Evolutionary conservation across 2,888 invertebrate genomes (phyloP), one percentile per base, ranked within the genome.

Genomic region (Netelia inedita): DNA sequence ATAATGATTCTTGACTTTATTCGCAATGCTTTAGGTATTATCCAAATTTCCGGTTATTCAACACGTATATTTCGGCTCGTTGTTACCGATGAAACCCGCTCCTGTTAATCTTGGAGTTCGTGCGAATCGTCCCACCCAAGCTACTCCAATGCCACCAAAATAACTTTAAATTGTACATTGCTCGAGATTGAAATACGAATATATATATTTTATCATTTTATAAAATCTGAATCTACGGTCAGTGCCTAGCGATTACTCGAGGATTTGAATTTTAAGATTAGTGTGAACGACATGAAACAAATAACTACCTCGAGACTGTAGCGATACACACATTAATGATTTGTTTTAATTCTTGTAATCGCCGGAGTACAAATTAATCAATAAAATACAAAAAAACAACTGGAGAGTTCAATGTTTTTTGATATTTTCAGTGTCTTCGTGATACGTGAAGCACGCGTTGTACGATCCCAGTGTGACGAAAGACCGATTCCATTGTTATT

Each of bases 41-140:
- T 95, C 96, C 0, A 99, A 99, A 94, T 99, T 98, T 93, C 99
- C 99, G 2, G 98, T 99, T 0, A 96, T 99, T 65, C 99, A 99
- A 93, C 99, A 99, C 94, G 96, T 98, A 61, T 94, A 98, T 69
- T 99, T 99, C 94, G 99, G 99, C 14, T 97, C 97, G 0, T 94
- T 99, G 23, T 95, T 99, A 88, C 96, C 97, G 0, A 96, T 98
- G 82, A 95, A 96, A 85, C 93, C 95, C 6, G 93, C 92, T 19
- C 87, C 90, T 10, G 85, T 19, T 72, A 86, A 86, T 66, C 85
- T 89, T 1, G 86, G 79, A 21, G 57, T 80, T 5, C 88, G 83
- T 74, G 84, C 73, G 65, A 21, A 72, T 46, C 79, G 81, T 19
- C 80, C 85, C 6, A 65, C 79, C 35, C 79, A 85, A 43, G 73